A percentile compares a stretch with the other conserved stretches of the same genome.
Conservation (phyloP, 2,888 invertebrate genomes). For the Podotricha telesiphe region DNA sequence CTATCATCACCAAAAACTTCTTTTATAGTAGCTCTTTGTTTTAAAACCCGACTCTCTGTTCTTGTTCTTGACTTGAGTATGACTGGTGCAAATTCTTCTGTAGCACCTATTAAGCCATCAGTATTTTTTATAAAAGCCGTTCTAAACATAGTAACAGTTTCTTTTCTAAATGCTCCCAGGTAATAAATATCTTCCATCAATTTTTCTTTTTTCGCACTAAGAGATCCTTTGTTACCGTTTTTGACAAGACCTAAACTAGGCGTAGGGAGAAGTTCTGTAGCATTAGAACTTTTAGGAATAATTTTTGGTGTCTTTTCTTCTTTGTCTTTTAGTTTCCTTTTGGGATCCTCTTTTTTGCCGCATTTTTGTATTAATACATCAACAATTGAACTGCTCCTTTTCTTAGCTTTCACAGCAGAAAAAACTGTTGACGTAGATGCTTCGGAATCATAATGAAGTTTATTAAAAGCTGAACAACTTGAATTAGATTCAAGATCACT, state of each 20-base stretch:
- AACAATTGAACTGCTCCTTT: constrained; percentile 84
- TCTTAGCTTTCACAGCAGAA: constrained; percentile 81
- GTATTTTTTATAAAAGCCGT: constrained; percentile 86
- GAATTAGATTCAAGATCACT: constrained; percentile 88
- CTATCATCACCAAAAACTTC: constrained; percentile 92
- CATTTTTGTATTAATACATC: constrained; percentile 87
- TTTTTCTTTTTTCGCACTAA: constrained; percentile 74
- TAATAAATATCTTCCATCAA: constrained; percentile 84
- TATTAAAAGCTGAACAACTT: constrained; percentile 83
- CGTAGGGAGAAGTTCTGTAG: constrained; percentile 85
- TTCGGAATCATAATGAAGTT: constrained; percentile 86
- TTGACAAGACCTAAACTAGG: constrained; percentile 83
- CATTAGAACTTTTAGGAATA: constrained; percentile 80
- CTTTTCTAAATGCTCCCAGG: constrained; percentile 86
- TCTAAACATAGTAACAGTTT: constrained; percentile 87
- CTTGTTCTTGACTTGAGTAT: constrained; percentile 89
- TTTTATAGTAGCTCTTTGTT: constrained; percentile 90
- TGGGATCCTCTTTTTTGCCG: constrained; percentile 83
- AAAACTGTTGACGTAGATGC: constrained; percentile 87
- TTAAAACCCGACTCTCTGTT: constrained; percentile 87
- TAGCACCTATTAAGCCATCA: constrained; percentile 81
- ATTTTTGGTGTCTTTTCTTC: constrained; percentile 82
- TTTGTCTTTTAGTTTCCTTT: constrained; percentile 80
- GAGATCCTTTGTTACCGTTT: constrained; percentile 68
- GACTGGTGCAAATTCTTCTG: constrained; percentile 87